phyloP scores from a whole-genome alignment of 2,113 vertebrate genomes.

The Hipposideros armiger region DNA sequence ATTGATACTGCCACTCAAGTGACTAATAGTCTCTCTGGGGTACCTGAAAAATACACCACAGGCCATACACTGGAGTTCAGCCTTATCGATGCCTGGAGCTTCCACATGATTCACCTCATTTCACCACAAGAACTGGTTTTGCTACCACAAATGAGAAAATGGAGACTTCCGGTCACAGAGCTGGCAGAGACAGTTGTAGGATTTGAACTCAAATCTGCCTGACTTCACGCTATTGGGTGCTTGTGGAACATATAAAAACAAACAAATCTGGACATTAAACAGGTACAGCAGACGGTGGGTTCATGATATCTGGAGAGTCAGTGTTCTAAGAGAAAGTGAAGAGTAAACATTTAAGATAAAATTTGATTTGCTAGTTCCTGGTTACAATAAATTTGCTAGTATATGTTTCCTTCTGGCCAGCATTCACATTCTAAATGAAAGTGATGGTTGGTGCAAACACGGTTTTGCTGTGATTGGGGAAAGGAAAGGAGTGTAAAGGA shows the following conservation, averaged over 20 bases:
- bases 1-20: neutral
- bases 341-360: conserved; percentile 38
- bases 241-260: neutral
- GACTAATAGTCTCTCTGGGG: neutral
- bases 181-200: neutral
- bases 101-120: neutral
- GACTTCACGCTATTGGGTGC: too few species aligned
- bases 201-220: neutral
- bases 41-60: neutral
- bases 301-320: neutral
- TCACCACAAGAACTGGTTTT: neutral
- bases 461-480: neutral
- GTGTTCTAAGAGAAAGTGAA: neutral
- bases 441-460: neutral
- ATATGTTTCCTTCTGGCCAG: neutral
- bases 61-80: neutral
- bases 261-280: neutral
- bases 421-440: neutral
- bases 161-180: neutral
- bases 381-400: neutral
- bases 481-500: neutral
- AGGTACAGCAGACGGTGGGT: neutral
- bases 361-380: neutral
- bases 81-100: neutral
- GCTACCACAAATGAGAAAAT: neutral